Evolutionary conservation across 2,113 vertebrate species (phyloP).

Genomic region (Rhinolophus sinicus): DNA sequence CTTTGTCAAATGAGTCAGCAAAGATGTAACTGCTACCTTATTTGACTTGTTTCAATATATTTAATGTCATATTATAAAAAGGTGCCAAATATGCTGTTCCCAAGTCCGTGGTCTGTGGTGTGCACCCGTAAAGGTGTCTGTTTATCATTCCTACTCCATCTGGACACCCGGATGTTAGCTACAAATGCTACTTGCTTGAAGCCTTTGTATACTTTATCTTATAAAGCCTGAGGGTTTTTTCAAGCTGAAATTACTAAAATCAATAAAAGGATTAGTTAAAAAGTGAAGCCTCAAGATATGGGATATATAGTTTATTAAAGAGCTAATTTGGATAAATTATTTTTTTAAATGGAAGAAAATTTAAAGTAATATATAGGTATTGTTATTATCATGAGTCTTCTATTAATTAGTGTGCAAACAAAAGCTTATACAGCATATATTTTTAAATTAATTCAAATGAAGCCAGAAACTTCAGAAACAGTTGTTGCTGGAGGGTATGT

Average conservation of each 20-base stretch:
- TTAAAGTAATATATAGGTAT: not conserved
- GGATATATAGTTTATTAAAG: not conserved
- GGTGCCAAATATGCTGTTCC: no score
- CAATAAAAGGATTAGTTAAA: not conserved
- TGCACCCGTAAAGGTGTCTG: no score
- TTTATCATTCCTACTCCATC: no score
- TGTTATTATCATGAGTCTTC: not conserved
- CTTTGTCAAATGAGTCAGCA: no score
- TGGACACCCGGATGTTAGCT: no score
- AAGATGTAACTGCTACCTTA: no score
- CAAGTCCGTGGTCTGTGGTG: no score
- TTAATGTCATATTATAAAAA: no score
- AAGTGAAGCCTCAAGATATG: not conserved
- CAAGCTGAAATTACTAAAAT: slow-evolving; percentile 37
- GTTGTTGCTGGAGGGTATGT: not conserved
- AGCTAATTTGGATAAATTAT: not conserved
- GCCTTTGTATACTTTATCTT: not conserved
- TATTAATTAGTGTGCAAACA: not conserved
- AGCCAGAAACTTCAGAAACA: not conserved
- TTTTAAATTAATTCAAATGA: not conserved
- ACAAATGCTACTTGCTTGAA: no score
- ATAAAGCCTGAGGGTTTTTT: not conserved
- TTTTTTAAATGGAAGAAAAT: not conserved
- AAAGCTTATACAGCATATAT: not conserved
- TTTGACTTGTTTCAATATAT: no score